phyloP scores from a whole-genome alignment of 2,888 invertebrate genomes.

The Epistrophe eligans region DNA sequence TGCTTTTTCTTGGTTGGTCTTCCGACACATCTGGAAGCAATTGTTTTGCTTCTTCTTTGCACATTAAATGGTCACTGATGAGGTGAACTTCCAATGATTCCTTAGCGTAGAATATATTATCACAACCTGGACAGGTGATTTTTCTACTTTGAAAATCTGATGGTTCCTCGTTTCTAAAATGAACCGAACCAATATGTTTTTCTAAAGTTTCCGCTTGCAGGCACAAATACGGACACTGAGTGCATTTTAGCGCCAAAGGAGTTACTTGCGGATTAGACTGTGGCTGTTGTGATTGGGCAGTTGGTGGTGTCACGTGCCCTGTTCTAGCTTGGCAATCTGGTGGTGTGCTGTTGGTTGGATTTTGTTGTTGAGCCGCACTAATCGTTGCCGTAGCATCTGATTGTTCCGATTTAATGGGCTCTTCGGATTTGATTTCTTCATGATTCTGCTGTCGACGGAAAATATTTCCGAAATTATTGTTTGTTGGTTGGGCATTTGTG shows the following conservation, averaged over 20 bases:
- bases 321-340: slow-evolving; percentile 36
- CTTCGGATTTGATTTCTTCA: slow-evolving; percentile 83
- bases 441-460: slow-evolving; percentile 80
- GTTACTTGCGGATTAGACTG: slow-evolving; percentile 23
- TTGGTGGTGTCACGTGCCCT: slow-evolving; percentile 48
- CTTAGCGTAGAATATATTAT: slow-evolving; percentile 87
- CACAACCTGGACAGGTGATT: slow-evolving; percentile 88
- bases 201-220: slow-evolving; percentile 77
- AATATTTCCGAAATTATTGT: slow-evolving; percentile 80
- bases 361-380: slow-evolving; percentile 42
- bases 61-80: slow-evolving; percentile 88
- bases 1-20: slow-evolving; percentile 78
- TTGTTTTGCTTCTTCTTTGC: slow-evolving; percentile 86
- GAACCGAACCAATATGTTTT: slow-evolving; percentile 73
- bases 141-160: slow-evolving; percentile 78
- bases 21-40: slow-evolving; percentile 82
- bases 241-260: slow-evolving; percentile 79
- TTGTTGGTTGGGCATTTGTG: slow-evolving; percentile 80
- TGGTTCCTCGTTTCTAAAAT: slow-evolving; percentile 43
- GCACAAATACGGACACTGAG: slow-evolving; percentile 81
- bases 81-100: slow-evolving; percentile 88
- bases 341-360: slow-evolving; percentile 41
- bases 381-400: slow-evolving; percentile 61
- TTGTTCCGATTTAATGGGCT: slow-evolving; percentile 82
- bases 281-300: slow-evolving; percentile 3